phyloP scores from a whole-genome alignment of 1,140 invertebrate genomes.

The Brachionus rotundiformis region DNA sequence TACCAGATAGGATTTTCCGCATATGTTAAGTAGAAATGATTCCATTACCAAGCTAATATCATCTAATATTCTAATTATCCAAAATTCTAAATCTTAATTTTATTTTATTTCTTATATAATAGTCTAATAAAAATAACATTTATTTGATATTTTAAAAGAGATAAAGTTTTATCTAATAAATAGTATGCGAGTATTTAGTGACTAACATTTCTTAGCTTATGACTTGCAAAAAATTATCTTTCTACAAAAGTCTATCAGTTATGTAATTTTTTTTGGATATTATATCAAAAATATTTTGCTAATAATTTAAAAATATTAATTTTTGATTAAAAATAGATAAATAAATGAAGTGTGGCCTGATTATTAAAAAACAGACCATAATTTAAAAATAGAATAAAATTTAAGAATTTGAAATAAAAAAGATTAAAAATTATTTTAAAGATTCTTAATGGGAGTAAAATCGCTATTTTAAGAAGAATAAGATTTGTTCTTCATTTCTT shows the following conservation, averaged over 20 bases:
- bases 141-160: neutral
- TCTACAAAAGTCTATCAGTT: neutral
- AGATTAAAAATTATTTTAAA: neutral
- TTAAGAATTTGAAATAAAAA: neutral
- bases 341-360: neutral
- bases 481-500: neutral
- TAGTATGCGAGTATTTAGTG: neutral
- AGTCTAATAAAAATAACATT: conserved; percentile 8
- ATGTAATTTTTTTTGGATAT: neutral
- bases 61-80: neutral
- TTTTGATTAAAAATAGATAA: no score
- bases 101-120: neutral
- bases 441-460: neutral
- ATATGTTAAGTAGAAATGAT: neutral
- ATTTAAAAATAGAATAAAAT: neutral
- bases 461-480: neutral
- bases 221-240: neutral
- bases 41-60: neutral
- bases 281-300: no score
- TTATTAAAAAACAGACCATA: neutral
- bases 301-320: no score
- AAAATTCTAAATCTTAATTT: neutral
- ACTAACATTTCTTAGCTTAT: conserved; percentile 8
- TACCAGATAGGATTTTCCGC: neutral
- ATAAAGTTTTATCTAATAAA: conserved; percentile 4